Conservation (phyloP, 1,140 invertebrate species). For the Drosophila rufa region DNA sequence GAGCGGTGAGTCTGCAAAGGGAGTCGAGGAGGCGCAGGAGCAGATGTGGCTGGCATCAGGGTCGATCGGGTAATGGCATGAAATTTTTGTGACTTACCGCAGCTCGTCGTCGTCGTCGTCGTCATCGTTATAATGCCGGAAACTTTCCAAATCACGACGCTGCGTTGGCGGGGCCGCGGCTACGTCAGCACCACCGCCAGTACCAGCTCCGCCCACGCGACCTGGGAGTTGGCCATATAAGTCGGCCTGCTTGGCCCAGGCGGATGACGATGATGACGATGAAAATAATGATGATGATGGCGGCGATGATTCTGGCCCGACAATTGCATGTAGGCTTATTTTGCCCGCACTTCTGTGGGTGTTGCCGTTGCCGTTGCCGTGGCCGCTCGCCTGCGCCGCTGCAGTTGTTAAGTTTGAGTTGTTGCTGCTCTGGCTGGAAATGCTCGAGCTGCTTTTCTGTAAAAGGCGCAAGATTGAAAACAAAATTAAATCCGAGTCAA, state of each 20-base stretch:
- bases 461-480: constrained; percentile 46
- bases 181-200: constrained; percentile 38
- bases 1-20: constrained; percentile 65
- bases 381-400: constrained; percentile 44
- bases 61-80: constrained; percentile 55
- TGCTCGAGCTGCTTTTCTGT: constrained; percentile 84
- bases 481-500: constrained; percentile 31
- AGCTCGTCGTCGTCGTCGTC: constrained; percentile 62
- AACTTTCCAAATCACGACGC: constrained; percentile 85
- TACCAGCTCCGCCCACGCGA: constrained; percentile 60
- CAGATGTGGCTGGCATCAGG: constrained; percentile 36
- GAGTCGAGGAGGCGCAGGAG: background rate
- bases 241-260: constrained; percentile 76
- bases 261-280: constrained; percentile 56
- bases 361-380: constrained; percentile 53
- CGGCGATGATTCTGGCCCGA: constrained; percentile 68
- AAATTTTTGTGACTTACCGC: constrained; percentile 77
- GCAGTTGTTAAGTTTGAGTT: constrained; percentile 76
- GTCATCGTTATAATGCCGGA: constrained; percentile 82
- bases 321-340: constrained; percentile 85
- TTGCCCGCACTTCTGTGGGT: constrained; percentile 81
- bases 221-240: constrained; percentile 74
- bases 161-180: constrained; percentile 72
- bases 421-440: constrained; percentile 82
- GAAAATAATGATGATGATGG: constrained; percentile 48